phyloP scores from a whole-genome alignment of 2,888 invertebrate genomes.

The Pasiphila rectangulata region DNA sequence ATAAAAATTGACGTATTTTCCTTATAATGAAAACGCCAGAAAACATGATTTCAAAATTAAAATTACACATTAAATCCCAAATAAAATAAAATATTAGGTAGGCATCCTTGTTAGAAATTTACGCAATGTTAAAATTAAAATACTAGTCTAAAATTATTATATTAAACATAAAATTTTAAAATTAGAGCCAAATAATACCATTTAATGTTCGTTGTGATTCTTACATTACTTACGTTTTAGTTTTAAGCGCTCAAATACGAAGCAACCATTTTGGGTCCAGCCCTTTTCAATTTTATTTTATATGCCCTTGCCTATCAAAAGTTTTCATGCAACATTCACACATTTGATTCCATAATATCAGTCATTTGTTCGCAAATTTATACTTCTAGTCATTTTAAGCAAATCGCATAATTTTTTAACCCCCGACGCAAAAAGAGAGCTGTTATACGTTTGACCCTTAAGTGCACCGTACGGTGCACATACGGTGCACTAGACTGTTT shows the following conservation, averaged over 20 bases:
- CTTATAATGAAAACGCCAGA: too few species aligned
- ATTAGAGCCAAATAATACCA: conserved; percentile 7
- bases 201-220: conserved; percentile 12
- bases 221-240: background rate
- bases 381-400: conserved; percentile 35
- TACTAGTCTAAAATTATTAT: background rate
- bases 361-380: background rate
- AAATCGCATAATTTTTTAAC: conserved; percentile 50
- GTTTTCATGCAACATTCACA: background rate
- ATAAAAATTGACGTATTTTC: too few species aligned
- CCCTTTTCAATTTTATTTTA: conserved; percentile 35
- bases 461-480: too few species aligned
- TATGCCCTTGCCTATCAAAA: background rate
- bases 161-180: background rate
- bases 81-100: too few species aligned
- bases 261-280: conserved; percentile 21
- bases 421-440: too few species aligned
- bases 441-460: too few species aligned
- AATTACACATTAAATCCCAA: too few species aligned
- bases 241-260: background rate
- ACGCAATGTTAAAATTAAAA: too few species aligned
- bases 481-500: too few species aligned
- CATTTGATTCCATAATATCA: background rate
- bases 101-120: too few species aligned
- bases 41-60: too few species aligned